Conservation (phyloP, 2,888 invertebrate genomes). For the Tenthredo amoena region DNA sequence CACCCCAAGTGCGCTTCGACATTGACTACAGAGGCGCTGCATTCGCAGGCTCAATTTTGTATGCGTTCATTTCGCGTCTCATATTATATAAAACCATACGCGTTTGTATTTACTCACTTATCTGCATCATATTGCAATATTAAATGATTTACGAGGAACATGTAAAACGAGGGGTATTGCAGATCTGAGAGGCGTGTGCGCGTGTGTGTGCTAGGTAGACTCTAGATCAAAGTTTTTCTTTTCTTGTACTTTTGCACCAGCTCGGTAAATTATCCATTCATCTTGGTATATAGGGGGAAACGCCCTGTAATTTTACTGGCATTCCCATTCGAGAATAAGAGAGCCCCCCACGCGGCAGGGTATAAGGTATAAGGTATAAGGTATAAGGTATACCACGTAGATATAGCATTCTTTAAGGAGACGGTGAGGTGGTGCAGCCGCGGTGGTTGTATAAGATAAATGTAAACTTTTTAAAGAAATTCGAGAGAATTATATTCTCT, state of each 20-base stretch:
- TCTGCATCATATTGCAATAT: not conserved
- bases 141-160: not conserved
- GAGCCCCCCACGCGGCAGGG: not conserved
- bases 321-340: not conserved
- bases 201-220: not conserved
- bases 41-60: not conserved
- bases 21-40: too few relatives aligned
- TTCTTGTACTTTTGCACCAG: not conserved
- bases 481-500: not conserved
- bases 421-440: not conserved
- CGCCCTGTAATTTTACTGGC: constrained; percentile 16
- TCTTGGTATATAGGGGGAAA: not conserved
- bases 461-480: constrained; percentile 1
- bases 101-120: not conserved
- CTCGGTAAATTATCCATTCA: constrained; percentile 36
- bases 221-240: not conserved
- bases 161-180: not conserved
- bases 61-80: not conserved
- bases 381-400: not conserved
- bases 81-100: not conserved
- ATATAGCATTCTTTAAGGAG: not conserved
- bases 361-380: not conserved
- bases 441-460: not conserved
- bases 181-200: not conserved
- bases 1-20: not conserved